Base-by-base conservation (phyloP, 2,888 invertebrate genomes). In the Himalopsyche kuldschensis region DNA sequence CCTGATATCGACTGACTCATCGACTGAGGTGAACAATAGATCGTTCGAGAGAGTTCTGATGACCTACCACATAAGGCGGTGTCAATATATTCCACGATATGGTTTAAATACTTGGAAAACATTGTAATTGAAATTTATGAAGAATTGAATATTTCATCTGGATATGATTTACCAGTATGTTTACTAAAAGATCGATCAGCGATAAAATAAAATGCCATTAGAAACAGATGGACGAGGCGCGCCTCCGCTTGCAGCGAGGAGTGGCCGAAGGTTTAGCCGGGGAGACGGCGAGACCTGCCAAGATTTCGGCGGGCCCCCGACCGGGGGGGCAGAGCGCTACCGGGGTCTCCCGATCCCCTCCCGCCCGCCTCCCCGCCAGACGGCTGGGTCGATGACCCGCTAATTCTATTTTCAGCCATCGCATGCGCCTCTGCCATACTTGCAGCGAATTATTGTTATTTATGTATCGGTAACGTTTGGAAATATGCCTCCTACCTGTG, bases 231-330 rank as follows among this genome's bases (percentile, higher is more conserved):
- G 55, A 55, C 55, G n/a, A 1, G 55, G 55, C 24, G 24, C 20
- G 55, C 55, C 55, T 20, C 20, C 20, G 55, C 15, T 20, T 55
- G 55, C 55, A 55, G 24, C 32, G 75, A 47, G 46, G 76, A 30
- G 46, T 32, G 81, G 81, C 48, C 41, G 78, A 31, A 46, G 41
- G 41, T 31, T 78, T 35, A 35, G 76, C 32, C 75, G 20, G 75
- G 75, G 32, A 30, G 81, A 15, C 78, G 77, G 81, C 81, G 77
- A 81, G 78, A 78, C 77, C 55, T 55, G 55, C 55, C 55, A 55
- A 55, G 55, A 55, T 55, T 48, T 55, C 55, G 55, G 27, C 10
- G 55, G 78, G 24, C 47, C 78, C 41, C 75, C 75, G n/a, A 32
- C 75, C 30, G 27, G 75, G 55, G 41, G 75, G 63, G 35, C 41